phyloP scores from a whole-genome alignment of 2,113 vertebrate species.

The Cynocephalus volans region DNA sequence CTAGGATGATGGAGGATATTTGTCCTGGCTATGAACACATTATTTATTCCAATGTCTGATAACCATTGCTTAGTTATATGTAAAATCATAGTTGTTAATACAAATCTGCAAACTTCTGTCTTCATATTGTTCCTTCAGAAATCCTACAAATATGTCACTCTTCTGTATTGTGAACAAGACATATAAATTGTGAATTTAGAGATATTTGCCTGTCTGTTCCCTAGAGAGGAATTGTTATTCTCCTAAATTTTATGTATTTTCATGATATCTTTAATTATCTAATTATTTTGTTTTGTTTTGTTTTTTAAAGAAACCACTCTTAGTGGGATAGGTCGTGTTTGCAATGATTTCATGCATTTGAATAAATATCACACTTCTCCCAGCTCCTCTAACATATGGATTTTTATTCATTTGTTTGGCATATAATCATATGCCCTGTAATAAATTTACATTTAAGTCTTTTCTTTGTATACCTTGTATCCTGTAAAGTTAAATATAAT shows the following conservation, averaged over 20 bases:
- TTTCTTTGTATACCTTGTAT: background rate
- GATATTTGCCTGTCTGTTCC: background rate
- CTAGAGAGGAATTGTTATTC: constrained; percentile 27
- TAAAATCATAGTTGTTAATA: background rate
- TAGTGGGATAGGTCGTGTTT: background rate
- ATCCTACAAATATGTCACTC: background rate
- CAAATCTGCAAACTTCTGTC: background rate
- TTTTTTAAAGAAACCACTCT: background rate
- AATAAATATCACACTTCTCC: background rate
- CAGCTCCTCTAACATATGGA: background rate
- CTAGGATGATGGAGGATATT: constrained; percentile 33
- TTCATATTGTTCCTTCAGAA: constrained; percentile 10
- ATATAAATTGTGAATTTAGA: constrained; percentile 19
- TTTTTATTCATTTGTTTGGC: background rate
- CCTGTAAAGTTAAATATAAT: background rate
- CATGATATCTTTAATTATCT: background rate
- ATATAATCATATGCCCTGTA: background rate
- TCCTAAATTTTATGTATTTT: constrained; percentile 22
- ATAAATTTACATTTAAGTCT: constrained; percentile 27
- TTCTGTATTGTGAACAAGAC: background rate
- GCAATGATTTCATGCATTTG: background rate
- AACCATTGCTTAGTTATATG: background rate
- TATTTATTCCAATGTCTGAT: constrained; percentile 34
- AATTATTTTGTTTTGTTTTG: no score
- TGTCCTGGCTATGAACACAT: background rate